Conservation (phyloP, 2,797 vertebrate species). For the Monodelphis domestica region DNA sequence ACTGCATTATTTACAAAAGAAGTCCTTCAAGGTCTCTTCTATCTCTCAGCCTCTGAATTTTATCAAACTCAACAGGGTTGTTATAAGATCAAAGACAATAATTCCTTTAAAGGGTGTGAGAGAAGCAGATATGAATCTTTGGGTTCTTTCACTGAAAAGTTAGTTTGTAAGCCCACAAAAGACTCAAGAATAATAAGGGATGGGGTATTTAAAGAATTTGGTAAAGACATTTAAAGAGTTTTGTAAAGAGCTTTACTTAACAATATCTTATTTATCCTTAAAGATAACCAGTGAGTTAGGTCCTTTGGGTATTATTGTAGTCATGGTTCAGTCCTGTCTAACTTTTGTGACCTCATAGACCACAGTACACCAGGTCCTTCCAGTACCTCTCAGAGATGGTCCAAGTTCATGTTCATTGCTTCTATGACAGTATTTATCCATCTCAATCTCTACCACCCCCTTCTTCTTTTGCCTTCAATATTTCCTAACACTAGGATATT, state of each 20-base stretch:
- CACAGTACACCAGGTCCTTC: too few species aligned
- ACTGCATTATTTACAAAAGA: slow-evolving; percentile 25
- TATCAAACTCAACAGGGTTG: neutral
- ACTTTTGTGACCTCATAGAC: too few species aligned
- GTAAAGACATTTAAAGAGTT: neutral
- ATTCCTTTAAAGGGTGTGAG: neutral
- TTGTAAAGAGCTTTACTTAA: neutral
- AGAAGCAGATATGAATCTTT: neutral
- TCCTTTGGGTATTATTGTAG: neutral
- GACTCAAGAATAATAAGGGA: neutral
- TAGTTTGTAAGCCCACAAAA: neutral
- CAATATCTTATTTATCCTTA: too few species aligned
- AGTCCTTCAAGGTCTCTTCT: neutral
- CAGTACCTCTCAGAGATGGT: too few species aligned
- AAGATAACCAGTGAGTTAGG: neutral
- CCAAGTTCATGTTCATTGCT: too few species aligned
- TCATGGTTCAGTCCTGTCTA: too few species aligned
- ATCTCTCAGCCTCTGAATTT: neutral
- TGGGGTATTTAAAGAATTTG: neutral
- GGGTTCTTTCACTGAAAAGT: neutral
- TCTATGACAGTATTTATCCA: too few species aligned
- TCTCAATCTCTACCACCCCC: too few species aligned
- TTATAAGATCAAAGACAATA: neutral
- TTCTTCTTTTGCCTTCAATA: too few species aligned
- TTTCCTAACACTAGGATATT: too few species aligned